phyloP scores from a whole-genome alignment of 1,140 invertebrate genomes.

The Drosophila mauritiana region DNA sequence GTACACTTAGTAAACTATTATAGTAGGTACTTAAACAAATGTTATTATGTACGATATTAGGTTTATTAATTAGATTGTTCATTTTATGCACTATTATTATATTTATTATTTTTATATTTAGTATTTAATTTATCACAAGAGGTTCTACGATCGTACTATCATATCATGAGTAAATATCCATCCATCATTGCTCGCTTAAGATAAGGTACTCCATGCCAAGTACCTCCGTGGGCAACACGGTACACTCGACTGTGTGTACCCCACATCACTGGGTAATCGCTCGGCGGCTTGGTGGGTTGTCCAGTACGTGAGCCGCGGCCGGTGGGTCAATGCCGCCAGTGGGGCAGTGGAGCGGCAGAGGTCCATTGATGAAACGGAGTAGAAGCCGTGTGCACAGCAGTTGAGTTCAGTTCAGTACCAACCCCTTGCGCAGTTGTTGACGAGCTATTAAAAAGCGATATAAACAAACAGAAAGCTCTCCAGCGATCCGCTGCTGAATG shows the following conservation, averaged over 20 bases:
- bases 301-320: conserved; percentile 32
- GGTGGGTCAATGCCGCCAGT: conserved; percentile 47
- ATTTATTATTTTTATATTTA: no score
- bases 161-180: neutral
- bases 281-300: conserved; percentile 6
- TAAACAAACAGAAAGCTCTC: conserved; percentile 65
- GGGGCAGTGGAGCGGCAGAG: conserved; percentile 33
- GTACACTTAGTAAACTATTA: no score
- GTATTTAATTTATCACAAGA: no score
- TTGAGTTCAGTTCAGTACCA: conserved; percentile 26
- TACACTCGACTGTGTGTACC: conserved; percentile 9
- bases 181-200: neutral
- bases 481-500: conserved; percentile 48
- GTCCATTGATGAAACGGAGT: conserved; percentile 60
- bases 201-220: conserved; percentile 14
- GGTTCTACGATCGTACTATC: no score
- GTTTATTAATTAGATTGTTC: no score
- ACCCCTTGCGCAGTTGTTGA: conserved; percentile 65
- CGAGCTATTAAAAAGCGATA: conserved; percentile 77
- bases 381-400: conserved; percentile 46
- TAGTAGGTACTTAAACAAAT: no score
- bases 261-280: conserved; percentile 6
- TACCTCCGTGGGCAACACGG: neutral
- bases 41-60: no score
- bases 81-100: no score